phyloP scores from a whole-genome alignment of 2,888 invertebrate genomes.

The Lomographa bimaculata region DNA sequence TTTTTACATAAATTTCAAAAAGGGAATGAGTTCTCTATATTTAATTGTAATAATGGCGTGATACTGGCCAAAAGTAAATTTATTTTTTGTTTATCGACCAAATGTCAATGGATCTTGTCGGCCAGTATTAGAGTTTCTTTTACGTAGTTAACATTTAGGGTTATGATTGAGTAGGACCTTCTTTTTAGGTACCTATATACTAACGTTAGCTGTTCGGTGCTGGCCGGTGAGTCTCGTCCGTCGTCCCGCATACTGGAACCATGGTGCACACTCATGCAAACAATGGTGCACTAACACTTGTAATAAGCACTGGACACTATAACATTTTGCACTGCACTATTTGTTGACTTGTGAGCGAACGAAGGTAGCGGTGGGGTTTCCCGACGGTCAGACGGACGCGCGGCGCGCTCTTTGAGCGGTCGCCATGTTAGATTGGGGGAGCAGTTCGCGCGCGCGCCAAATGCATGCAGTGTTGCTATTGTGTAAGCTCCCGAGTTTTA shows the following conservation, averaged over 20 bases:
- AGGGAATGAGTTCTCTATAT: too few relatives aligned
- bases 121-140: too few relatives aligned
- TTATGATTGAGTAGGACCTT: too few relatives aligned
- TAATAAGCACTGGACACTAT: conserved; percentile 60
- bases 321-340: conserved; percentile 63
- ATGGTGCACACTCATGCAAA: conserved; percentile 77
- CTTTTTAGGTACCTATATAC: conserved; percentile 46
- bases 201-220: conserved; percentile 79
- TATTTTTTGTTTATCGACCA: too few relatives aligned
- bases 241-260: conserved; percentile 67
- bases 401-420: conserved; percentile 66
- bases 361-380: conserved; percentile 39
- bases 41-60: too few relatives aligned
- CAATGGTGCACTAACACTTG: conserved; percentile 25
- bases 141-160: too few relatives aligned
- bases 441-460: conserved; percentile 79
- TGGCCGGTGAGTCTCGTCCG: conserved; percentile 76
- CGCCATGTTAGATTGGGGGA: conserved; percentile 73
- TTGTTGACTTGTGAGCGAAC: conserved; percentile 40
- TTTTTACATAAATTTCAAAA: too few relatives aligned
- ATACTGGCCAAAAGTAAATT: too few relatives aligned
- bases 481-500: conserved; percentile 17
- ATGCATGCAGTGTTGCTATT: conserved; percentile 48
- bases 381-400: conserved; percentile 57
- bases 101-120: too few relatives aligned